Percentiles rank a stretch among this genome's conserved stretches.
Evolutionary conservation across 2,113 vertebrate genomes (phyloP).

Genomic region (Sialia sialis): DNA sequence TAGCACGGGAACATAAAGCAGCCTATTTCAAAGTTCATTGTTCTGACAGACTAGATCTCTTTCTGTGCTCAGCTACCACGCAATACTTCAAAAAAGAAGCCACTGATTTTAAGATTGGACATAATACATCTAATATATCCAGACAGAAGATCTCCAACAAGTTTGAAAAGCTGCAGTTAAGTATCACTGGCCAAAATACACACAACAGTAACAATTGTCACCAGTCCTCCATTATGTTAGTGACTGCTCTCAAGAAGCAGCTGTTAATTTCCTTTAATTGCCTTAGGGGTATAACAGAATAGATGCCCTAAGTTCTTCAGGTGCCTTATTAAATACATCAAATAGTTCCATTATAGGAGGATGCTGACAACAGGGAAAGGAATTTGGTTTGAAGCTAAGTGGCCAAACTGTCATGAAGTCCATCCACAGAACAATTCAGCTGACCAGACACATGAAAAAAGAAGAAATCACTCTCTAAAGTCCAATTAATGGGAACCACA

Average conservation of each 20-base stretch:
- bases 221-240: neutral
- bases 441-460: neutral
- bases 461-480: neutral
- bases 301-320: neutral
- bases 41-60: neutral
- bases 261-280: neutral
- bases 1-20: neutral
- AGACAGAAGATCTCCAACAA: neutral
- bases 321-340: neutral
- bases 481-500: neutral
- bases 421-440: neutral
- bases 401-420: neutral
- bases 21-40: neutral
- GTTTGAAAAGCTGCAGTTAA: neutral
- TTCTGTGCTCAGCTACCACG: neutral
- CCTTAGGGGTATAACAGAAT: neutral
- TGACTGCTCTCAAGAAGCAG: neutral
- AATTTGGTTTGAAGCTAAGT: neutral
- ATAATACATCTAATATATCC: neutral
- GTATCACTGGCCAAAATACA: neutral
- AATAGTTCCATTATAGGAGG: neutral
- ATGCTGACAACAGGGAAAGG: neutral
- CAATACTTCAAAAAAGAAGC: neutral
- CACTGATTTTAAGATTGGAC: neutral
- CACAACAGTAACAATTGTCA: fast-evolving